Conservation (phyloP, 2,113 vertebrate genomes). For the Athene cunicularia region DNA sequence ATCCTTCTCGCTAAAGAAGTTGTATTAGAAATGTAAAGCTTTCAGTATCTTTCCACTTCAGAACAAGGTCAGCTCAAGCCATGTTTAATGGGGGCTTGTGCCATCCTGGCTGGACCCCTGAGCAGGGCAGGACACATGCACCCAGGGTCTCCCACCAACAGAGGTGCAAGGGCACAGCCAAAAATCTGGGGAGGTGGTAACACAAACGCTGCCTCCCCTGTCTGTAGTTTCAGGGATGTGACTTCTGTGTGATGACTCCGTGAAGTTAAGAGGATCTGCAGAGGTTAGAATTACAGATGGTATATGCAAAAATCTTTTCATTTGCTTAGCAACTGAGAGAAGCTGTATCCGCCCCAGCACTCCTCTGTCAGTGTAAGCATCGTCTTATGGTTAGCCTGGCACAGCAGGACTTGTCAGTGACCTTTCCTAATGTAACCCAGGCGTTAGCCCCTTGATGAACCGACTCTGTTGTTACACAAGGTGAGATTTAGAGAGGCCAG, state of each 20-base stretch:
- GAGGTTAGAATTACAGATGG: background rate
- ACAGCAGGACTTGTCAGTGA: background rate
- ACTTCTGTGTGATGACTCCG: background rate
- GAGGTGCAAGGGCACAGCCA: rapidly evolving
- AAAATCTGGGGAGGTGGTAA: background rate
- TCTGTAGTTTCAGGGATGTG: background rate
- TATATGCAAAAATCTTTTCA: background rate
- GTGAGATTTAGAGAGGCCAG: background rate
- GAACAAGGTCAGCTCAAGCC: background rate
- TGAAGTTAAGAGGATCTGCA: background rate
- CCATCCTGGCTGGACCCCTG: background rate
- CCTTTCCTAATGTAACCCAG: background rate
- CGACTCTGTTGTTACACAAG: background rate
- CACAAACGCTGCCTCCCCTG: rapidly evolving
- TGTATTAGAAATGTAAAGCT: background rate
- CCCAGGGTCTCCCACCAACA: background rate
- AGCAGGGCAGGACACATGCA: background rate
- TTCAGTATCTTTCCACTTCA: background rate
- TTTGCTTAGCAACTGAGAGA: background rate
- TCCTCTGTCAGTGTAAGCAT: background rate
- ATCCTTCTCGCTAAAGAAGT: background rate
- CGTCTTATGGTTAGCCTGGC: background rate
- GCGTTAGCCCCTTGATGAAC: background rate
- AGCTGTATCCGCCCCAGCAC: background rate
- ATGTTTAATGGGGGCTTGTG: background rate